Evolutionary conservation across 2,797 vertebrate species (phyloP).

Genomic region (Sternarchorhynchus goeldii): DNA sequence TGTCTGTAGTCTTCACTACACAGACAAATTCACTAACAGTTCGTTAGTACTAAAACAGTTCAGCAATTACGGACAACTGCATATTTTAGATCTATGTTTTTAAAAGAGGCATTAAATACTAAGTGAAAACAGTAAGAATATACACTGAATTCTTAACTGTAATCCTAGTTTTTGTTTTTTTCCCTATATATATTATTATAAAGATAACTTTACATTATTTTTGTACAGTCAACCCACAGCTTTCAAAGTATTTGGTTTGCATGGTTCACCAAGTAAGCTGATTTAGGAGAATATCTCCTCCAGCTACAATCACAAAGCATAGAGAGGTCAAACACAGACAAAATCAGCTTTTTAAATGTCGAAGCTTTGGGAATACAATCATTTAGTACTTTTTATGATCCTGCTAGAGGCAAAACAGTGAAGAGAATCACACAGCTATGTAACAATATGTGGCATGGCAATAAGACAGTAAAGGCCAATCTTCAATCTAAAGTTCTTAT

Average conservation of each 20-base stretch:
- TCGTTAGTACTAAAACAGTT: neutral
- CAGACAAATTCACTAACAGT: neutral
- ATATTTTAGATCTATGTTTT: neutral
- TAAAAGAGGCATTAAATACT: neutral
- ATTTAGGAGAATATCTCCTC: neutral
- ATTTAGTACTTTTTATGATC: neutral
- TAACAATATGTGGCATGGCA: neutral
- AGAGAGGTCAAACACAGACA: neutral
- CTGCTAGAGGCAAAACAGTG: neutral
- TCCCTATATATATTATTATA: neutral
- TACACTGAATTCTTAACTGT: neutral
- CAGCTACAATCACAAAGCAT: neutral
- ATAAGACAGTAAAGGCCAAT: neutral
- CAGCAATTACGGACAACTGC: neutral
- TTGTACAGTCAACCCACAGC: conserved; percentile 1
- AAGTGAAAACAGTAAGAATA: neutral
- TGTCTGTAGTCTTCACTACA: neutral
- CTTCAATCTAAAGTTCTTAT: neutral
- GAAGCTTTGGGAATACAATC: neutral
- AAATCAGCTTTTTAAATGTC: neutral
- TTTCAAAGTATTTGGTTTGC: neutral
- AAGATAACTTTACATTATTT: neutral
- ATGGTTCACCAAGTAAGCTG: conserved; percentile 9
- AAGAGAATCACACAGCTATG: neutral
- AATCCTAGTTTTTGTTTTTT: neutral